A percentile compares a stretch with the other conserved stretches of the same genome.
phyloP scores from a whole-genome alignment of 2,888 invertebrate genomes.

The Chirona hameri region DNA sequence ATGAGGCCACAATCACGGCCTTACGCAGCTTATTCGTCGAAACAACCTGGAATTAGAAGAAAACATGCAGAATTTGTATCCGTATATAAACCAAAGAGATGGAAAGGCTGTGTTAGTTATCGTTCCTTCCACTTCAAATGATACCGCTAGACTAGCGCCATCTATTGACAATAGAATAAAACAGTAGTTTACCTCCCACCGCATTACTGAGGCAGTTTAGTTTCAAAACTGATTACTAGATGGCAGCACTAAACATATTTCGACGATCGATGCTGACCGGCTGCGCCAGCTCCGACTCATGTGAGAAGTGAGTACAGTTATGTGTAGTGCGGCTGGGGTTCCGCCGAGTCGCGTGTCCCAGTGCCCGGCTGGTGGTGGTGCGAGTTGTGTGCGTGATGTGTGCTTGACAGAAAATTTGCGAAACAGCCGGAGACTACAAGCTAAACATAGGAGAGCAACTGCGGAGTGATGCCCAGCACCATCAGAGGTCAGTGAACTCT shows the following conservation, averaged over 20 bases:
- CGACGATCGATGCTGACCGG: neutral
- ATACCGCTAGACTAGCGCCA: too few species aligned
- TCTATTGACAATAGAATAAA: too few species aligned
- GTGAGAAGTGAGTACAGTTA: constrained; percentile 26
- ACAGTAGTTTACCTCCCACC: too few species aligned
- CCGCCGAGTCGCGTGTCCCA: neutral
- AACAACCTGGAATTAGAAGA: too few species aligned
- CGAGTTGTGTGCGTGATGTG: constrained; percentile 3
- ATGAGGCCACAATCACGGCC: too few species aligned
- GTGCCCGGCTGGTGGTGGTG: neutral
- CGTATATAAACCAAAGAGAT: too few species aligned
- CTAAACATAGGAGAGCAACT: neutral
- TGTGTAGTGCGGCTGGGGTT: constrained; percentile 6
- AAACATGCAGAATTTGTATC: too few species aligned
- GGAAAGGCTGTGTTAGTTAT: too few species aligned
- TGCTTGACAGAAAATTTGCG: neutral
- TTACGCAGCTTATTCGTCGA: too few species aligned
- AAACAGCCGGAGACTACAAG: neutral
- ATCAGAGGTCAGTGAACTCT: constrained; percentile 4
- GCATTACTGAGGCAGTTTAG: too few species aligned
- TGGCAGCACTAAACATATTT: neutral
- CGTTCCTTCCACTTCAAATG: too few species aligned
- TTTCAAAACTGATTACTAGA: neutral
- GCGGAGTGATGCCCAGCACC: constrained; percentile 11
- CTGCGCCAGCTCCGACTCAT: neutral